Base-by-base conservation (phyloP, 1,140 invertebrate species). In the Potamilus streckersoni region DNA sequence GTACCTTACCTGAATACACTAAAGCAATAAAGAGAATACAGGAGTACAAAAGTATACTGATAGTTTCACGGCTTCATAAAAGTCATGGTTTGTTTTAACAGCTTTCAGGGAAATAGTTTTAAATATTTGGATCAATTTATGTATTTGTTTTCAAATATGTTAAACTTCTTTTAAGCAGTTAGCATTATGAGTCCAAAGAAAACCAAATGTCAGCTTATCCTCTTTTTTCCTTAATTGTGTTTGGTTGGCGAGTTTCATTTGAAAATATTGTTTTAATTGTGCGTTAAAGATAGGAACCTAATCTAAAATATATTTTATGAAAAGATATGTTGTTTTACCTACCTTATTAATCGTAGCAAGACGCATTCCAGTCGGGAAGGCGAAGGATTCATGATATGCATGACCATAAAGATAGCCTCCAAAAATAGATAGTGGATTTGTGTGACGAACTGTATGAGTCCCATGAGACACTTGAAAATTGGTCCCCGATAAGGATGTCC, bases 311-410 rank as follows among this genome's bases (percentile, higher is more conserved):
- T 49, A 6, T 49, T 8, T 49, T 49, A 8, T 49, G 11, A 67
- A 23, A 66, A 66, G 3, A 14, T 14, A 38, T 2, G 38, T 31
- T 19, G 64, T 31, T 69, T 12, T 56, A 69, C 75, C 74, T 75
- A 80, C 78, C 63, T 57, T 31, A 62, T 80, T 73, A 31, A 82
- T 76, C 49, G 76, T 56, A 15, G 79, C 80, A 3, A 76, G 60
- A 67, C 79, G 75, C 76, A 80, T 79, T n/a, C 82, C 82, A 1
- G 80, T 76, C 14, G 82, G 82, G 72, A 81, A 82, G 1, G 74
- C 80, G 69, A 80, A 83, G 6, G 82, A 79, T 59, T 83, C 82
- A 8, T 73, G 69, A 27, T 73, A 76, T 0, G 78, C 82, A 64
- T 81, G 71, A 23, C 82, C 82, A 74, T 83, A 83, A 15, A 83